A percentile compares a stretch with the other conserved stretches of the same genome.
These are phyloP conservation scores for Melanostoma mellinum DNA, from an alignment of 2,888 invertebrate species.

Conservation along the genomic window DNA sequence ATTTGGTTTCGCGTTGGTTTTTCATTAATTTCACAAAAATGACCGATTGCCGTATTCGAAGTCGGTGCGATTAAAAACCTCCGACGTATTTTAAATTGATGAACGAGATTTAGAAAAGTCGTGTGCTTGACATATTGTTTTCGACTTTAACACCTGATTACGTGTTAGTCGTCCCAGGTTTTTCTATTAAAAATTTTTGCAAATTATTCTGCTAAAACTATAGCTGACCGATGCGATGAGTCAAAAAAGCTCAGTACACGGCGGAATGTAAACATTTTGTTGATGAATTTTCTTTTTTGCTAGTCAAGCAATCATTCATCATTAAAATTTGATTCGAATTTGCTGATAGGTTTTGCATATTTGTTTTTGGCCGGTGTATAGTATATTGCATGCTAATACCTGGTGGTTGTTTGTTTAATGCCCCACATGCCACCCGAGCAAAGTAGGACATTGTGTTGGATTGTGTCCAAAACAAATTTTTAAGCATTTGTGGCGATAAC, in stretches of 20 bases:
- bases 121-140: conserved; percentile 5
- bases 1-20: conserved; percentile 7
- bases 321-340: conserved; percentile 47
- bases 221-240: conserved; percentile 2
- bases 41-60: conserved; percentile 15
- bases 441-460: conserved; percentile 69
- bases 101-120: conserved; percentile 8
- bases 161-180: background rate
- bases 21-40: conserved; percentile 1
- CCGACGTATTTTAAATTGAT: background rate
- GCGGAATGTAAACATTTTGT: conserved; percentile 2
- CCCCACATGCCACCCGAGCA: conserved; percentile 40
- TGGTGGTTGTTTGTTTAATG: conserved; percentile 41
- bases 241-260: background rate
- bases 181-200: no score
- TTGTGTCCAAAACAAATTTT: conserved; percentile 60
- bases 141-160: conserved; percentile 33
- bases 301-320: conserved; percentile 47
- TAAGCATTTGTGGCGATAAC: conserved; percentile 50
- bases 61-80: conserved; percentile 33
- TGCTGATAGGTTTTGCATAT: conserved; percentile 39
- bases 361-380: conserved; percentile 32
- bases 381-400: conserved; percentile 51
- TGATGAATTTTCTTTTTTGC: background rate
- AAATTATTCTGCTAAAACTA: background rate